These are phyloP conservation scores for Aphis gossypii DNA, from an alignment of 1,140 invertebrate genomes.

Conservation along the genomic window DNA sequence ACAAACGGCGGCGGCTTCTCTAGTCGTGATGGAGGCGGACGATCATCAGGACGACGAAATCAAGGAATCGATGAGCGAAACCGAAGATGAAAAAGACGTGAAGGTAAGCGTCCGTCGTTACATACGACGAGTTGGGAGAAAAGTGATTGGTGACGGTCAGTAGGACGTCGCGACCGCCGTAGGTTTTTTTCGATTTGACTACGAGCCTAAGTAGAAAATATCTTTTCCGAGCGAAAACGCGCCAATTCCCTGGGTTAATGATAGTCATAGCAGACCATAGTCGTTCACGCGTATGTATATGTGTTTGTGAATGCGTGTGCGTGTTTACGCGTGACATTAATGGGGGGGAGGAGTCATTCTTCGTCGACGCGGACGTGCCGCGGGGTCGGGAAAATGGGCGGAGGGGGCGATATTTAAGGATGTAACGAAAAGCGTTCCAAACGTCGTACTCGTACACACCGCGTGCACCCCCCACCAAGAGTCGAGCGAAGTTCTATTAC, in stretches of 20 bases:
- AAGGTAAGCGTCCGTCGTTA: background rate
- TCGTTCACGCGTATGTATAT: background rate
- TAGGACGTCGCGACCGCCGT: background rate
- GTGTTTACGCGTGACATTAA: conserved; percentile 15
- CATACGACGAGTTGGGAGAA: background rate
- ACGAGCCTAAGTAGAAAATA: background rate
- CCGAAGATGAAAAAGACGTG: background rate
- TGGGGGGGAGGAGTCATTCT: conserved; percentile 48
- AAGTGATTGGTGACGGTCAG: background rate
- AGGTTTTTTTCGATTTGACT: background rate
- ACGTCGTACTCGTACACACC: conserved; percentile 19
- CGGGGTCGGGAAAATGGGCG: conserved; percentile 47
- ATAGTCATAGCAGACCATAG: background rate
- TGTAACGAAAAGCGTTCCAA: conserved; percentile 38
- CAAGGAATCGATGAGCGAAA: conserved; percentile 42
- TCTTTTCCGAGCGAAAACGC: background rate
- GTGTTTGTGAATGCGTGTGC: background rate
- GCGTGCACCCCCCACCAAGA: background rate
- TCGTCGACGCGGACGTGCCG: background rate
- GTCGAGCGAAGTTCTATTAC: background rate
- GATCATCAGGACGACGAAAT: conserved; percentile 27
- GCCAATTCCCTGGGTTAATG: background rate
- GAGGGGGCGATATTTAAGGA: conserved; percentile 55
- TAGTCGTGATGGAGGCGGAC: background rate
- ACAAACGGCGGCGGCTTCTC: no score